Evolutionary conservation across 2,888 invertebrate species (phyloP).

Genomic region (Ypsolopha scabrella): DNA sequence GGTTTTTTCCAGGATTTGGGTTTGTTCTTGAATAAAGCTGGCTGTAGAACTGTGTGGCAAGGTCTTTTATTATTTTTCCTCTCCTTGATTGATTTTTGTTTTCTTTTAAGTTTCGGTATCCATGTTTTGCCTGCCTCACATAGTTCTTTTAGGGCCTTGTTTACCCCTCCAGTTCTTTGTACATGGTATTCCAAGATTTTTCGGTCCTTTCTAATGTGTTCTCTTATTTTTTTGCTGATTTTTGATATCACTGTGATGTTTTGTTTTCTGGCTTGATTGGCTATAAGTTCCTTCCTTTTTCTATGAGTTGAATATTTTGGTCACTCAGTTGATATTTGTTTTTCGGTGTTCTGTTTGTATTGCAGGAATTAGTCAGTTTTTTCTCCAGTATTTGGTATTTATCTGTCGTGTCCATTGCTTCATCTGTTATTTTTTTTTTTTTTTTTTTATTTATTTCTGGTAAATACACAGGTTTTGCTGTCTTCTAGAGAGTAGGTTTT

Average conservation of each 20-base stretch:
- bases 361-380: too few relatives aligned
- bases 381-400: too few relatives aligned
- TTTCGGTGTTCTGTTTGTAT: too few relatives aligned
- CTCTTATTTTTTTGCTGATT: slow-evolving; percentile 13
- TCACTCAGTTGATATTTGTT: too few relatives aligned
- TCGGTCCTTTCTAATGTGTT: slow-evolving; percentile 12
- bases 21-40: too few relatives aligned
- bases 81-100: not conserved
- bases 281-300: slow-evolving; percentile 10
- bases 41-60: too few relatives aligned
- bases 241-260: slow-evolving; percentile 5
- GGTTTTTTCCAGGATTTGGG: too few relatives aligned
- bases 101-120: slow-evolving; percentile 4
- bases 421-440: too few relatives aligned
- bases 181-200: slow-evolving; percentile 11
- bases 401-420: too few relatives aligned
- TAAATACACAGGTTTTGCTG: too few relatives aligned
- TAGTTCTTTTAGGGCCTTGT: slow-evolving; percentile 13
- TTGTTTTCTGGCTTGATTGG: slow-evolving; percentile 4
- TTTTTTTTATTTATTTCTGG: not conserved
- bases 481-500: too few relatives aligned
- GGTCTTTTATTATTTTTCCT: too few relatives aligned
- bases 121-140: slow-evolving; percentile 4
- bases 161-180: slow-evolving; percentile 13
- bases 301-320: not conserved